Evolutionary conservation across 2,113 vertebrate species (phyloP).

Genomic region (Podarcis raffonei): DNA sequence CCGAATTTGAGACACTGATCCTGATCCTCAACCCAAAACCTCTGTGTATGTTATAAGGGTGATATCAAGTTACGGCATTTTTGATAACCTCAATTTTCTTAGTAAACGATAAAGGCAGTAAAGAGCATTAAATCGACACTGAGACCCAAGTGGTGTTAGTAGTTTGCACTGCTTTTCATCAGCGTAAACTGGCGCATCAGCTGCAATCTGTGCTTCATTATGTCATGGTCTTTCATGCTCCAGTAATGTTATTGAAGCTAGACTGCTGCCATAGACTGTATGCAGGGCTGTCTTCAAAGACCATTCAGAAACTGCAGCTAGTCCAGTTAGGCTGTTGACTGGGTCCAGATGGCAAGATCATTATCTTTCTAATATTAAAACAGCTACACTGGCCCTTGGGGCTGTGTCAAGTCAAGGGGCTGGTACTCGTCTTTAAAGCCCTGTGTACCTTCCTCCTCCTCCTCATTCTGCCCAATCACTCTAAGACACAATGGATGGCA

Average conservation of each 20-base stretch:
- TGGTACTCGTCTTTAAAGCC: not conserved
- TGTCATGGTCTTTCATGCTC: not conserved
- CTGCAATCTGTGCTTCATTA: not conserved
- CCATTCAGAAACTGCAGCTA: not conserved
- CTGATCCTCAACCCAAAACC: no score
- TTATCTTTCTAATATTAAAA: not conserved
- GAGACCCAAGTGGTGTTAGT: not conserved
- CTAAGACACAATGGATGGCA: not conserved
- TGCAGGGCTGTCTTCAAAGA: not conserved
- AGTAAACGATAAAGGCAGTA: not conserved
- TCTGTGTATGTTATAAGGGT: not conserved
- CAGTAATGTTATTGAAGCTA: not conserved
- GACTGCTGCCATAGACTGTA: not conserved
- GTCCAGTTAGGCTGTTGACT: not conserved
- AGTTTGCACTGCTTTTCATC: not conserved
- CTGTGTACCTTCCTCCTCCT: not conserved
- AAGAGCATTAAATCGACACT: not conserved
- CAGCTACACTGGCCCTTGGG: not conserved
- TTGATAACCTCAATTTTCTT: not conserved
- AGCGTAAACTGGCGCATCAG: not conserved
- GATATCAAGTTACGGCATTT: not conserved
- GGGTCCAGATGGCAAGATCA: not conserved
- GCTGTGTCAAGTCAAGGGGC: not conserved
- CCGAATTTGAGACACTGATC: no score
- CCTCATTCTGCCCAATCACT: not conserved